phyloP scores from a whole-genome alignment of 2,797 vertebrate species.

The Margarornis squamiger region DNA sequence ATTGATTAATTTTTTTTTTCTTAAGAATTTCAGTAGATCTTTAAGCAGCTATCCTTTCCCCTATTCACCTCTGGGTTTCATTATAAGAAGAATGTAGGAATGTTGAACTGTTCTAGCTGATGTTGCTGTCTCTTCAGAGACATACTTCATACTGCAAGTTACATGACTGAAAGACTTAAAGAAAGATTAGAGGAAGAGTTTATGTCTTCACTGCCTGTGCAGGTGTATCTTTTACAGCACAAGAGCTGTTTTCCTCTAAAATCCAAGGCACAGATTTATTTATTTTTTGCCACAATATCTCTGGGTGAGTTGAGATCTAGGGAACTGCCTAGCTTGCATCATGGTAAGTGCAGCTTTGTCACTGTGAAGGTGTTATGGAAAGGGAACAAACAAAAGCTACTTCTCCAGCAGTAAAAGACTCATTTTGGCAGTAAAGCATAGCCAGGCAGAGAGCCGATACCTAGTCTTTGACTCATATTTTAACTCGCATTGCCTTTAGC shows the following conservation, averaged over 20 bases:
- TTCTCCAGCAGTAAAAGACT: not conserved
- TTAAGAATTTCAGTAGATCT: not conserved
- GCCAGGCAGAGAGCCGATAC: not conserved
- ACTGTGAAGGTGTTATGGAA: not conserved
- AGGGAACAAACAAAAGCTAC: not conserved
- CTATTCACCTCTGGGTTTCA: not conserved
- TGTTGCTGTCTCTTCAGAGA: not conserved
- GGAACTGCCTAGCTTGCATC: not conserved
- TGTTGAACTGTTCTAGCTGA: not conserved
- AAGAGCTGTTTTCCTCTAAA: not conserved
- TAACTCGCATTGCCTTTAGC: not conserved
- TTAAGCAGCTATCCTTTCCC: not conserved
- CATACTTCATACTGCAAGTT: not conserved
- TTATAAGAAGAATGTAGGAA: not conserved
- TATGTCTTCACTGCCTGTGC: not conserved
- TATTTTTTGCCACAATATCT: not conserved
- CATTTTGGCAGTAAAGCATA: not conserved
- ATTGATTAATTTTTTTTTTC: not conserved
- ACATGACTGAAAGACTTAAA: not conserved
- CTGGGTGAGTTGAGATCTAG: not conserved
- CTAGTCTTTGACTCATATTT: not conserved
- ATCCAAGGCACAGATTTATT: not conserved
- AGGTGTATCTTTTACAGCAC: not conserved
- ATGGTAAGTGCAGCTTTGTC: not conserved
- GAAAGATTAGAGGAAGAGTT: not conserved